Evolutionary conservation across 2,797 vertebrate genomes (phyloP).

Genomic region (Hippoglossus hippoglossus): DNA sequence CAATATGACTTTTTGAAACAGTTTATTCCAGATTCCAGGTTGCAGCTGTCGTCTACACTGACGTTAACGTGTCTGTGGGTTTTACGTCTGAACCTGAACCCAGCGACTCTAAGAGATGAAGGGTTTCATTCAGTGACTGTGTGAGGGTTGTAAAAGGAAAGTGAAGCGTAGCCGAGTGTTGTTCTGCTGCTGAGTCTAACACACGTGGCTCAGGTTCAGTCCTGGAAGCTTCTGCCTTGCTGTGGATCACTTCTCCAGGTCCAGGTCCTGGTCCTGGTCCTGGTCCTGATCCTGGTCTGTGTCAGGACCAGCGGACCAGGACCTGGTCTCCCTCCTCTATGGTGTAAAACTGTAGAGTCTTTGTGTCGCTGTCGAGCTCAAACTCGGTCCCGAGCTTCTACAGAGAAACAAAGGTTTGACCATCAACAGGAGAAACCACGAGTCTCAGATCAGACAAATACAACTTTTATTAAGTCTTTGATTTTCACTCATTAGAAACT

Average conservation of each 20-base stretch:
- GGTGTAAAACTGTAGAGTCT: slow-evolving; percentile 92
- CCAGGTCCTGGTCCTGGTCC: neutral
- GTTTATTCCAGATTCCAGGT: too few species aligned
- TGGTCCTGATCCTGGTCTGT: neutral
- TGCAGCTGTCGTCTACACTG: too few species aligned
- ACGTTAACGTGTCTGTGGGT: too few species aligned
- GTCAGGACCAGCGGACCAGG: slow-evolving; percentile 90
- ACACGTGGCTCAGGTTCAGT: neutral
- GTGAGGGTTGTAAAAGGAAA: too few species aligned
- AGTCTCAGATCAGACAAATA: neutral
- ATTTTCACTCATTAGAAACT: too few species aligned
- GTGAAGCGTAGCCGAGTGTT: too few species aligned
- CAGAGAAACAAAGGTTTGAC: neutral
- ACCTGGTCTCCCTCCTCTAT: slow-evolving; percentile 92
- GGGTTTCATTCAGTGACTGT: too few species aligned
- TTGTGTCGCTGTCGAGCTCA: slow-evolving; percentile 90
- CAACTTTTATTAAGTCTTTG: too few species aligned
- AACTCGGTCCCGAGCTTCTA: slow-evolving; percentile 91
- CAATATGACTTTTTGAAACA: too few species aligned
- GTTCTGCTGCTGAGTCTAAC: neutral
- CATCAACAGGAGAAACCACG: neutral
- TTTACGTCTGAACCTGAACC: too few species aligned
- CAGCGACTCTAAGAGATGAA: too few species aligned
- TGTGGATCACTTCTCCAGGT: neutral
- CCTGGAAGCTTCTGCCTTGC: too few species aligned